Evolutionary conservation across 64 coral and sea anemone genomes (phyloP).

Genomic region (Platygyra sinensis): DNA sequence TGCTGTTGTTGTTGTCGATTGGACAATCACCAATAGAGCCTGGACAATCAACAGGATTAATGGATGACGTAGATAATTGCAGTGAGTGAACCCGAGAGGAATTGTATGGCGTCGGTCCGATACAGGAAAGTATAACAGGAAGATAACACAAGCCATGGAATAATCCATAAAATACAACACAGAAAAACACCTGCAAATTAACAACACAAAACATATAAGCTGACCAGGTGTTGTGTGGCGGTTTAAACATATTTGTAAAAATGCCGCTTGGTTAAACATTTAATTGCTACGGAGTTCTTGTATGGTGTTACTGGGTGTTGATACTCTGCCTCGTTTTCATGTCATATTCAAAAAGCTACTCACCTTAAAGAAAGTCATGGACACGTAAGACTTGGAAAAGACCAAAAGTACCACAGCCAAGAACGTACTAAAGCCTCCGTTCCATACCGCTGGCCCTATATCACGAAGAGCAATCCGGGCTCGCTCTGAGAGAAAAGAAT

Average conservation of each 20-base stretch:
- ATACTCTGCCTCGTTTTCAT: no score
- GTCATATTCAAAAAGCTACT: background rate
- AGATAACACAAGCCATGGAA: conserved; percentile 88
- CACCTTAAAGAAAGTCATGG: conserved; percentile 90
- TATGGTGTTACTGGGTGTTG: no score
- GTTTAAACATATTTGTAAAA: no score
- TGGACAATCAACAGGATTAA: conserved; percentile 7
- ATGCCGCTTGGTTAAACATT: no score
- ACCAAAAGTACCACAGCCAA: conserved; percentile 76
- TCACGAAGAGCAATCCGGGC: conserved; percentile 64
- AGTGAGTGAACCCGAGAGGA: conserved; percentile 32
- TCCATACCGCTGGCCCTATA: conserved; percentile 95
- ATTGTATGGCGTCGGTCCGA: conserved; percentile 75
- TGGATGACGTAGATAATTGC: background rate
- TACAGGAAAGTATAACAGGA: conserved; percentile 76
- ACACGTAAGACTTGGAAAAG: conserved; percentile 77
- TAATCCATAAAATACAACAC: conserved; percentile 81
- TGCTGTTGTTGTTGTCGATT: background rate
- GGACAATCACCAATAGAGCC: background rate
- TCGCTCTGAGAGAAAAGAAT: conserved; percentile 50
- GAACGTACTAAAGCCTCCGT: conserved; percentile 95
- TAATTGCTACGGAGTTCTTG: no score
- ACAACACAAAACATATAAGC: background rate
- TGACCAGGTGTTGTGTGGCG: no score
- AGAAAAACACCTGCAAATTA: conserved; percentile 76